Conservation (phyloP, 2,888 invertebrate genomes). For the Chelonus formosanus region DNA sequence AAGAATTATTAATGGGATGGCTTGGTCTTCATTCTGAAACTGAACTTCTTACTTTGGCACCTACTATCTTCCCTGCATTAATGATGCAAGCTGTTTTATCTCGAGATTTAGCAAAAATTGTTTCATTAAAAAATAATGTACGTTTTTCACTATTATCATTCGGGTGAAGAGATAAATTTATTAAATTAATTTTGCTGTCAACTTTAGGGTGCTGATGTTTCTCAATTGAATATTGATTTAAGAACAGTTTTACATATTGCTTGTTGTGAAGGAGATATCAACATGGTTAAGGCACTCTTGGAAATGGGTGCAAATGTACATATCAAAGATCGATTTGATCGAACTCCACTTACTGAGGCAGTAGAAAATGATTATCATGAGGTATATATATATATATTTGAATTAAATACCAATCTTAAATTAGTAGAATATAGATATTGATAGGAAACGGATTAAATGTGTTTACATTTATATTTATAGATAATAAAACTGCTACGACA, state of each 20-base stretch:
- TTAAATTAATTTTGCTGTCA: neutral
- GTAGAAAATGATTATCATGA: conserved; percentile 72
- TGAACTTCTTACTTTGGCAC: conserved; percentile 68
- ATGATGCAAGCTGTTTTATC: conserved; percentile 72
- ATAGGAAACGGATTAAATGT: neutral
- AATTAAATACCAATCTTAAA: too few relatives aligned
- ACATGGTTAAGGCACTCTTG: conserved; percentile 77
- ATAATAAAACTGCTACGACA: conserved; percentile 74
- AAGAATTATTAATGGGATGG: conserved; percentile 71
- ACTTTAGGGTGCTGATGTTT: conserved; percentile 76
- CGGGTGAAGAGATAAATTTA: too few relatives aligned
- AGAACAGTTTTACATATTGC: conserved; percentile 86
- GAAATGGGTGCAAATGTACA: conserved; percentile 86
- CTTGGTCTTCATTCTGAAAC: conserved; percentile 68
- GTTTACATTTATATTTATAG: conserved; percentile 41
- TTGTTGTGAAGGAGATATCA: conserved; percentile 74
- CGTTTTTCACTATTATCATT: conserved; percentile 31
- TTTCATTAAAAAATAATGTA: conserved; percentile 62
- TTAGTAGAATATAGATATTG: neutral
- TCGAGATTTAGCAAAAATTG: conserved; percentile 68
- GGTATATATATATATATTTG: conserved; percentile 55
- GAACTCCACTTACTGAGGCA: conserved; percentile 77
- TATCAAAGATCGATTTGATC: conserved; percentile 75
- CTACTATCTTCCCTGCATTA: conserved; percentile 76
- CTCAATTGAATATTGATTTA: conserved; percentile 76